These are phyloP conservation scores for Brachionus calyciflorus DNA, from an alignment of 1,140 invertebrate genomes.

Conservation along the genomic window DNA sequence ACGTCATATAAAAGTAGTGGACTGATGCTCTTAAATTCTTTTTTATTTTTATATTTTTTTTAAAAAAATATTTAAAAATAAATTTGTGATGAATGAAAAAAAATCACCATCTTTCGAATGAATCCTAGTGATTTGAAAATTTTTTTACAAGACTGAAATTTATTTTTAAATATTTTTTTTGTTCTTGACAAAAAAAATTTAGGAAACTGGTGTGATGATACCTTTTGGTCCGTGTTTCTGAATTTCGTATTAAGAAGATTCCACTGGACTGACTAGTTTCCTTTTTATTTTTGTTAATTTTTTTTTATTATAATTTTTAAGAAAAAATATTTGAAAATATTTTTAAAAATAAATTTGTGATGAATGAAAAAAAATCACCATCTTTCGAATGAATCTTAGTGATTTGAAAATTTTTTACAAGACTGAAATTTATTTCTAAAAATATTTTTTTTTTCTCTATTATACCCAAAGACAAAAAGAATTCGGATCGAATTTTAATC, in stretches of 20 bases:
- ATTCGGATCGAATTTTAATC: no score
- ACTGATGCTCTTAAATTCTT: constrained; percentile 22
- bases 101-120: constrained; percentile 42
- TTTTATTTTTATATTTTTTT: background rate
- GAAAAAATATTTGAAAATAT: background rate
- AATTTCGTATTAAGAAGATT: background rate
- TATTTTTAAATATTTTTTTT: background rate
- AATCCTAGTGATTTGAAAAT: constrained; percentile 26
- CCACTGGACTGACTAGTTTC: background rate
- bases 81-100: constrained; percentile 45
- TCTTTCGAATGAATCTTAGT: constrained; percentile 44
- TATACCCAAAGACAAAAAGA: no score
- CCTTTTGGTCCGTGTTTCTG: constrained; percentile 5
- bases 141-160: constrained; percentile 22
- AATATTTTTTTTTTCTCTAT: no score
- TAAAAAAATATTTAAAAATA: background rate
- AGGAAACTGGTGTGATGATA: constrained; percentile 10
- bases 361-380: constrained; percentile 42
- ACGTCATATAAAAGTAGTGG: constrained; percentile 46
- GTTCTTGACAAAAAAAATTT: background rate
- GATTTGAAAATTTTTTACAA: background rate
- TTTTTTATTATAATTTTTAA: background rate
- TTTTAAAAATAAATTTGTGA: constrained; percentile 40
- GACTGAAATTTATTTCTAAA: constrained; percentile 16
- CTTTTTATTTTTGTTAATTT: background rate